Conservation (phyloP, 2,113 vertebrate genomes). For the Pygoscelis antarcticus region DNA sequence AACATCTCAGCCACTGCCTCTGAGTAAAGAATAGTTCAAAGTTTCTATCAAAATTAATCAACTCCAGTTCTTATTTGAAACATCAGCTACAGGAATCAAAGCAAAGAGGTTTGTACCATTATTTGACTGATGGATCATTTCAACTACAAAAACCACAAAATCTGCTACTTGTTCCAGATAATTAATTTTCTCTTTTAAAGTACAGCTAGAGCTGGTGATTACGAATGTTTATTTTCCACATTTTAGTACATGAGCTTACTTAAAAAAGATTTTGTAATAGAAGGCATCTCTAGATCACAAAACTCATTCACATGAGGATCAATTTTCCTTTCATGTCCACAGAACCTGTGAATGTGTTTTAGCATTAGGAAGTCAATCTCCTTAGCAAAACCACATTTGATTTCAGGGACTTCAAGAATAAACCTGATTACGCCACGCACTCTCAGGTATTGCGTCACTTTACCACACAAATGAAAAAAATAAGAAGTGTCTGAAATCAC, state of each 20-base stretch:
- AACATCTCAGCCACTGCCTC: fast-evolving
- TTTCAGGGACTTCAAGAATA: background rate
- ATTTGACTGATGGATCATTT: background rate
- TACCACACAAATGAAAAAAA: background rate
- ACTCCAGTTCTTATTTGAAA: background rate
- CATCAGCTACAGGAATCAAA: background rate
- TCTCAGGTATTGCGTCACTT: fast-evolving
- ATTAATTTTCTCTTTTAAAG: background rate
- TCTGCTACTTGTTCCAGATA: background rate
- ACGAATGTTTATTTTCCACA: background rate
- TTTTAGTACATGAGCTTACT: background rate
- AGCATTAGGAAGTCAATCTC: background rate
- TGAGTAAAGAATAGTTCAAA: background rate
- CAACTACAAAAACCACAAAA: background rate
- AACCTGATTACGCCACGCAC: background rate
- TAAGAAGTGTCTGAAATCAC: background rate
- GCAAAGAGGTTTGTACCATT: background rate
- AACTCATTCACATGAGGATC: background rate
- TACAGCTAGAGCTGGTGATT: background rate
- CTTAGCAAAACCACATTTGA: background rate
- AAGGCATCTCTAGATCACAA: background rate
- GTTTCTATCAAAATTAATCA: background rate
- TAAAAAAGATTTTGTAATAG: background rate
- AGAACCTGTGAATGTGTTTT: background rate
- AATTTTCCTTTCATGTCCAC: background rate